A percentile compares a stretch with the other conserved stretches of the same genome.
phyloP scores from a whole-genome alignment of 30 jellyfish, hydroid and myxozoan species.

The Aurelia aurita complex sp. Pacific region DNA sequence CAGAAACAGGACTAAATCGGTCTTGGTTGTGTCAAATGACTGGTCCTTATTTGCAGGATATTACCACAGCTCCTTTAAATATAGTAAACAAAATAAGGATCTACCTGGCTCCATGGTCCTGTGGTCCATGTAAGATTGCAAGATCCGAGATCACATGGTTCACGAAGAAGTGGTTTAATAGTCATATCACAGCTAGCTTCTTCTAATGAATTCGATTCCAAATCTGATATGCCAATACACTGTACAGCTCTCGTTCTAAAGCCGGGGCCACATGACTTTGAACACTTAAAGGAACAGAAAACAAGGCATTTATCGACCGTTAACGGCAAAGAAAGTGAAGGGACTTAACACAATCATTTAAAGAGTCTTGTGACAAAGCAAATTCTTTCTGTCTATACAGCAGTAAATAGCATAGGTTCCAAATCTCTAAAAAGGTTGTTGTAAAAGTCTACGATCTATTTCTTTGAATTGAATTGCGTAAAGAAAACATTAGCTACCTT shows the following conservation, averaged over 20 bases:
- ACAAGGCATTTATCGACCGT: no score
- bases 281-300: slow-evolving; percentile 50
- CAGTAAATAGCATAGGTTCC: no score
- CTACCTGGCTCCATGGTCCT: slow-evolving; percentile 86
- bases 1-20: no score
- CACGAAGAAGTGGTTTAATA: slow-evolving; percentile 56
- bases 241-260: slow-evolving; percentile 51
- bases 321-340: no score
- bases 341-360: no score
- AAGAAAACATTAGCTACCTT: no score
- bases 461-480: no score
- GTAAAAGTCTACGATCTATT: no score
- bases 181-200: slow-evolving; percentile 66
- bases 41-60: not conserved
- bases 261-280: slow-evolving; percentile 89
- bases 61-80: not conserved
- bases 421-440: no score
- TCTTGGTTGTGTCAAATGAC: no score
- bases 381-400: no score
- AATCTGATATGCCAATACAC: slow-evolving; percentile 48
- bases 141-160: slow-evolving; percentile 76
- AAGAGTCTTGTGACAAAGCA: no score
- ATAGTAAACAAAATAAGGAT: not conserved
- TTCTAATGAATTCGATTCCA: slow-evolving; percentile 43
- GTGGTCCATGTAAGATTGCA: slow-evolving; percentile 82